Evolutionary conservation across 2,797 vertebrate genomes (phyloP).

Genomic region (Ispidina lecontei): DNA sequence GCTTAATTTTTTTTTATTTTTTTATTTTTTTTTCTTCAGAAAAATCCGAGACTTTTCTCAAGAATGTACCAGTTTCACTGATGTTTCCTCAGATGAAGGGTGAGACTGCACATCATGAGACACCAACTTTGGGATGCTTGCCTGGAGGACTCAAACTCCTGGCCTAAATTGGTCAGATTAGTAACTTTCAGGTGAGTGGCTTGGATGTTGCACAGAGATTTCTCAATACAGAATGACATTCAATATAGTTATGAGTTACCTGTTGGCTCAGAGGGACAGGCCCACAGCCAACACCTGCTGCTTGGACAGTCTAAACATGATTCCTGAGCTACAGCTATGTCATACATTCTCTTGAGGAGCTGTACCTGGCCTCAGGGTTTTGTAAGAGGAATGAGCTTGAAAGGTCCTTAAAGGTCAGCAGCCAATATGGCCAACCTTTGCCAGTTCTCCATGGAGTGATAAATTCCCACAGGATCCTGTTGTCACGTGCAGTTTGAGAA

Average conservation of each 20-base stretch:
- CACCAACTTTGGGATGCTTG: neutral
- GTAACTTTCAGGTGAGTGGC: neutral
- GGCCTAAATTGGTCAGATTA: neutral
- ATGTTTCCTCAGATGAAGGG: neutral
- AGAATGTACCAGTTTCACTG: neutral
- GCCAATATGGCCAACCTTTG: neutral
- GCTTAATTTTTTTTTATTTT: neutral
- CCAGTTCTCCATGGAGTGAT: neutral
- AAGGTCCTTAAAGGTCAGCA: neutral
- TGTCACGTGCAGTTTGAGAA: neutral
- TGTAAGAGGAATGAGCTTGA: neutral
- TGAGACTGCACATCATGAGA: neutral
- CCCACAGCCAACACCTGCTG: neutral
- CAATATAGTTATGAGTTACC: neutral
- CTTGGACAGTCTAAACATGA: neutral
- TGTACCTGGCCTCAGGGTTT: neutral
- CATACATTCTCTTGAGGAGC: neutral
- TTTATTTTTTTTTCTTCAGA: neutral
- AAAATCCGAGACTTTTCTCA: neutral
- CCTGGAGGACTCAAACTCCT: neutral
- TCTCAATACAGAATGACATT: neutral
- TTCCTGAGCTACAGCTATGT: neutral
- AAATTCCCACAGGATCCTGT: neutral
- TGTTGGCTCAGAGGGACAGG: neutral
- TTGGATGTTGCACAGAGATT: neutral